Evolutionary conservation across 2,797 vertebrate species (phyloP).

Genomic region (Octomys mimax): DNA sequence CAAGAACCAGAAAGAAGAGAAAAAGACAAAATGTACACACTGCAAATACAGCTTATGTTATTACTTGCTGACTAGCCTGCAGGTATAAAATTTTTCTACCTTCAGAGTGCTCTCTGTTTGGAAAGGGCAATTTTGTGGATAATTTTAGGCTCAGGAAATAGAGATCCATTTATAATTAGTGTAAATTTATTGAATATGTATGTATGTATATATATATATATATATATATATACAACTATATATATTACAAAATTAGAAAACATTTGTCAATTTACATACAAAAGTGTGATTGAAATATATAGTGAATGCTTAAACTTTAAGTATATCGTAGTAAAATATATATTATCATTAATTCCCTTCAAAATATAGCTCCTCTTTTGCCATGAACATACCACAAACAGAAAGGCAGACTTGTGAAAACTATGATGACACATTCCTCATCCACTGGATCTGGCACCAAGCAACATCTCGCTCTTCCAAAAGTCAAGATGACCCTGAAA

Average conservation of each 20-base stretch:
- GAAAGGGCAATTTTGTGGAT: background rate
- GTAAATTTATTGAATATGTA: background rate
- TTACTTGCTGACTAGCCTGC: background rate
- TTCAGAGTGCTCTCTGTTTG: background rate
- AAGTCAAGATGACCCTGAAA: background rate
- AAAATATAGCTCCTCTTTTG: background rate
- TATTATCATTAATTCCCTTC: background rate
- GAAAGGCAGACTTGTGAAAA: background rate
- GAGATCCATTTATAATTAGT: background rate
- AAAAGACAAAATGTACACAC: background rate
- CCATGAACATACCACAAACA: background rate
- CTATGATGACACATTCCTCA: fast-evolving
- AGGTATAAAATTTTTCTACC: background rate
- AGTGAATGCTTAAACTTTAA: background rate
- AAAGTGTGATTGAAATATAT: background rate
- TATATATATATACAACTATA: background rate
- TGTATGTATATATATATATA: background rate
- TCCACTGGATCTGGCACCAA: background rate
- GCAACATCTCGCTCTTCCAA: background rate
- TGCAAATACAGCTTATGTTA: background rate
- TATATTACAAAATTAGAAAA: background rate
- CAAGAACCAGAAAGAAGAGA: background rate
- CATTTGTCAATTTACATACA: background rate
- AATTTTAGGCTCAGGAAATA: background rate
- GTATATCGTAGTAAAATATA: background rate